Evolutionary conservation across 1,140 invertebrate genomes (phyloP).

Genomic region (Aphelinus atriplicis): DNA sequence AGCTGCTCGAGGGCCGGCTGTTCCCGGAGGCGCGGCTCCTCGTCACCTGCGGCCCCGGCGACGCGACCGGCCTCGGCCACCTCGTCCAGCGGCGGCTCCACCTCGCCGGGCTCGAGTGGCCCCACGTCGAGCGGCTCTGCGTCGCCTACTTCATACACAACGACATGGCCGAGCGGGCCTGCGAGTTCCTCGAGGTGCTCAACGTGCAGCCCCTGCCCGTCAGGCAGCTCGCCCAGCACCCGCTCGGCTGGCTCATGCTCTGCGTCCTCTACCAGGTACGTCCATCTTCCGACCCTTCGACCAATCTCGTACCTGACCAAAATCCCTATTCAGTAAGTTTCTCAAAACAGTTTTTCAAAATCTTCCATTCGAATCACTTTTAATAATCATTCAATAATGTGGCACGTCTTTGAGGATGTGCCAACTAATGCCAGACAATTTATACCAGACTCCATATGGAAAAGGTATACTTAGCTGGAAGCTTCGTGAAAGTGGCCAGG

Average conservation of each 20-base stretch:
- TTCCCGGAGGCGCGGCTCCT: slow-evolving; percentile 69
- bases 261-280: slow-evolving; percentile 65
- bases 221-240: slow-evolving; percentile 65
- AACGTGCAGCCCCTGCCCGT: slow-evolving; percentile 54
- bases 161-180: slow-evolving; percentile 57
- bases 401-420: no score
- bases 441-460: not conserved
- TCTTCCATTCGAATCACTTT: no score
- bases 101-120: slow-evolving; percentile 67
- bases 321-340: no score
- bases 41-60: slow-evolving; percentile 64
- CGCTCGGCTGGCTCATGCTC: slow-evolving; percentile 68
- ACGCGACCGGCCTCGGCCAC: slow-evolving; percentile 54
- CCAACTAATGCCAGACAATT: no score
- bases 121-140: slow-evolving; percentile 65
- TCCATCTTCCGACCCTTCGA: no score
- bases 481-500: no score
- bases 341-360: no score
- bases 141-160: slow-evolving; percentile 65
- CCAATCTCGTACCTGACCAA: no score
- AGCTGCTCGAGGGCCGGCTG: slow-evolving; percentile 66
- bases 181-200: slow-evolving; percentile 54
- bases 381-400: no score
- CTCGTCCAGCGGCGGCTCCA: slow-evolving; percentile 64
- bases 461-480: no score